Base-by-base conservation (phyloP, 1,140 invertebrate genomes). In the Orius laevigatus region DNA sequence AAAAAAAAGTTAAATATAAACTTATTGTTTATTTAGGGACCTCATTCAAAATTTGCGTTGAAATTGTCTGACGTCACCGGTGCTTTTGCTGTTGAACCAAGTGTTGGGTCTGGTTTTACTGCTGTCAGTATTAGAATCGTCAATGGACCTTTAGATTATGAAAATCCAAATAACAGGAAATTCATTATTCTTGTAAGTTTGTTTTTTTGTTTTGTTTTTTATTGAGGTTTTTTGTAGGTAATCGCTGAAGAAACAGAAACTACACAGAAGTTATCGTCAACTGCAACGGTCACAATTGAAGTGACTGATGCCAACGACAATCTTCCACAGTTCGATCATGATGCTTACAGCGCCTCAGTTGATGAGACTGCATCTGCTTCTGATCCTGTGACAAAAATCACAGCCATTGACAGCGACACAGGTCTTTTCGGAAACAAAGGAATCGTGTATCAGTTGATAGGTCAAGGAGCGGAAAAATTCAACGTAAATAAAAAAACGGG, bases 221-320 rank as follows among this genome's bases (percentile, higher is more conserved):
- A 8, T 25, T 25, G 25, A 25, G 3, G 8, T 3, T 35, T 14
- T 16, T 54, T 56, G 14, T 58, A 83, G 80, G 75, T 88, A 3
- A 74, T 88, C 48, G 88, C 86, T 1, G 82, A 82, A 62, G 87
- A 91, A 58, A 67, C 80, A 2, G 74, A 84, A 54, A 86, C 84
- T 1, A 69, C 72, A 40, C 76, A 80, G 2, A 73, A 73, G 35
- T 67, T 89, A 1, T 83, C 79, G 0, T 91, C 87, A 1, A 89
- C 85, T 3, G 84, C 86, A 0, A 91, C 84, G 10, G 79, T 95
- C 2, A 86, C 78, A 0, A 75, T 95, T 1, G 73, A 76, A 9
- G 76, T 93, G 33, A 68, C 75, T 5, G 88, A 94, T 66, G 78
- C 82, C n/a, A 93, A 93, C 66, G 88, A 93, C 66, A 91, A 92